Evolutionary conservation across 92 coral and sea anemone species (phyloP), one percentile per base, ranked within the genome.

Genomic region (Actinostola sp.): DNA sequence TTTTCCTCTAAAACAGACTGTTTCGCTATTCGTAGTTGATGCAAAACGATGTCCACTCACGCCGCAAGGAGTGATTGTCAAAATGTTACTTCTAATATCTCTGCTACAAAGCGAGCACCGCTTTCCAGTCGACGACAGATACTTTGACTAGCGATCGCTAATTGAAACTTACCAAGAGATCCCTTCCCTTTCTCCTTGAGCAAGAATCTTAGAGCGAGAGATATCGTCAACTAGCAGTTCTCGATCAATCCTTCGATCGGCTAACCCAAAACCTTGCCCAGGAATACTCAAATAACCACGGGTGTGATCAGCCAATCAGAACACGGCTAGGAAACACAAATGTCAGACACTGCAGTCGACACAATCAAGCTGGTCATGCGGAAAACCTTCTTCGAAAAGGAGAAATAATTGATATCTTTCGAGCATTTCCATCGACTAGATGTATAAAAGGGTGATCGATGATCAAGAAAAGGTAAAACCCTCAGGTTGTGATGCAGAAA

Each of bases 281-380:
- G 71, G 63, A 72, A 53, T 66, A 29, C 66, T 58, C 43, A 20
- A 29, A 52, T 27, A 65, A 34, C 35, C 51, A 12, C 39, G 50
- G 73, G 61, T 70, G 79, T 71, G 58, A 65, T 54, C 36, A 57
- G 42, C 97, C 97, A 90, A 91, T 87, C 92, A 83, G 59, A 75
- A 52, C 24, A 35, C 76, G 25, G 34, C 24, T 71, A 76, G 19
- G 30, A 79, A 85, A 80, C 80, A 26, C 39, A 27, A 3, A 10
- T 57, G 63, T 27, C 63, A 75, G 42, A 77, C 73, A 61, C 79
- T 66, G n/a, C n/a, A n/a, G 39, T 30, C 36, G 15, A 27, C 26
- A 17, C 2, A 57, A 8, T 27, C 38, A 57, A 27, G 13, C 8
- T 1, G 63, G 60, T 53, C 85, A 89, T 62, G 44, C 56, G 39